Base-by-base conservation (phyloP, 2,113 vertebrate genomes). In the Sorex fumeus region DNA sequence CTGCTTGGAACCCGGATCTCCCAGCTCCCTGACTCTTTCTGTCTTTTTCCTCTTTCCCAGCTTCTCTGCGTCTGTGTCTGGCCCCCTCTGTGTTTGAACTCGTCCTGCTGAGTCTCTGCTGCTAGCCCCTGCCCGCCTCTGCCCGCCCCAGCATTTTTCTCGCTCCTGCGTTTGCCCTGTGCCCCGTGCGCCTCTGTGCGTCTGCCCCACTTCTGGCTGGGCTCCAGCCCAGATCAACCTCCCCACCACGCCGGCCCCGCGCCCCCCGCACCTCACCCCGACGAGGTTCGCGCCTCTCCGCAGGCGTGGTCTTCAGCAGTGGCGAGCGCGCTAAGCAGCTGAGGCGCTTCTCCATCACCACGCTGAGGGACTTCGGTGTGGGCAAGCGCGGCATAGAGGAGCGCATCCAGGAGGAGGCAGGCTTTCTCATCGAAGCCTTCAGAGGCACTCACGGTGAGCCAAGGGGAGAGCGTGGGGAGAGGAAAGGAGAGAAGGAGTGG, bases 351-450 rank as follows among this genome's bases (percentile, higher is more conserved):
- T 92, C 96, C 78, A 94, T 97, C 57, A 18, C 66, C 25, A 97
- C 95, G 0, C 84, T 97, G 83, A 43, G 97, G 15, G 95, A 97
- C 76, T 97, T 97, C 0, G 96, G 96, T 0, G 36, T 97, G 57
- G 96, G 97, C 36, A 97, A 95, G 80, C 84, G 90, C 0, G 50
- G 93, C 77, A 96, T 97, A 0, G 97, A 98, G 72, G 94, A 97
- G 3, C 90, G 97, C 87, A 98, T 98, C 92, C 96, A 96, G 88
- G 97, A 99, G 87, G 99, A 99, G 96, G 98, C 98, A 15, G 69
- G 5, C 87, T 97, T 98, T 95, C 96, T 99, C 93, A 47, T 96
- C 19, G 95, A 95, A 30, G 90, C 93, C 4, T 36, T 99, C 1
- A 71, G 87, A 1, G 84, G 62, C 3, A 98, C 95, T 0, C 90